A percentile compares a stretch with the other conserved stretches of the same genome.
Conservation (phyloP, 2,797 vertebrate genomes). For the Pangasius krempfi region DNA sequence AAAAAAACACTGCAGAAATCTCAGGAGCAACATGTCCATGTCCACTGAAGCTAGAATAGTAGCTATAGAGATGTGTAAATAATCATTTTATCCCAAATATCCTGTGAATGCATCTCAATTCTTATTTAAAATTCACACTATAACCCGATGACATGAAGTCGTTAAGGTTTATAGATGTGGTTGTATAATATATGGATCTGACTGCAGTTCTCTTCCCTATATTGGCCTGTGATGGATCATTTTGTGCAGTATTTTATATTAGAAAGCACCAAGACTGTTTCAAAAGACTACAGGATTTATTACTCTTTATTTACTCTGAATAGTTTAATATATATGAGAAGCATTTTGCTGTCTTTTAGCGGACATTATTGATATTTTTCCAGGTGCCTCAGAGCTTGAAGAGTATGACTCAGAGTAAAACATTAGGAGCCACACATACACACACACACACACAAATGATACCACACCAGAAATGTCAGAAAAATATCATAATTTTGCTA, state of each 20-base stretch:
- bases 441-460: background rate
- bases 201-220: background rate
- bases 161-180: background rate
- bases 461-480: background rate
- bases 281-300: conserved; percentile 5
- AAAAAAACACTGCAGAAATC: background rate
- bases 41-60: background rate
- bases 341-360: conserved; percentile 5
- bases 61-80: background rate
- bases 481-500: background rate
- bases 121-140: background rate
- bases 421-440: background rate
- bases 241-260: background rate
- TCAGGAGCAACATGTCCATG: background rate
- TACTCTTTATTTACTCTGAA: background rate
- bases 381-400: background rate
- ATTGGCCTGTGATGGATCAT: background rate
- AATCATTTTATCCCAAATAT: background rate
- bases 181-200: background rate
- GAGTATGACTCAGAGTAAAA: conserved; percentile 27
- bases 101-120: background rate
- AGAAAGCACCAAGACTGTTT: background rate
- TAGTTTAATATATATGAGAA: background rate
- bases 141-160: background rate
- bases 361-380: conserved; percentile 10